Percentiles rank a stretch among this genome's conserved stretches.
phyloP scores from a whole-genome alignment of 2,797 vertebrate species.

The Lagodon rhomboides region DNA sequence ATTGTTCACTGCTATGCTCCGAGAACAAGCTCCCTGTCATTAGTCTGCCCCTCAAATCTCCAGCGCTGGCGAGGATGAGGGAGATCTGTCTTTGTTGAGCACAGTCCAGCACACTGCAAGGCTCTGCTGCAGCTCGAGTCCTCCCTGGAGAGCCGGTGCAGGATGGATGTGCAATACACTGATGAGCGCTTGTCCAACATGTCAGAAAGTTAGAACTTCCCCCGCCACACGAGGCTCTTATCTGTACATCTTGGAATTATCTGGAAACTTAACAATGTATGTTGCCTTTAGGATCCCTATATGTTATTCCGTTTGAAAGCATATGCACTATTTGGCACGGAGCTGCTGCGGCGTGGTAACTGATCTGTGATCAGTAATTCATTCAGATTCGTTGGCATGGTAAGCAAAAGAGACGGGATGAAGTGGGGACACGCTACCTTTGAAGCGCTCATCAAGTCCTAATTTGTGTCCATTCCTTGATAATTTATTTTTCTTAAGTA shows the following conservation, averaged over 20 bases:
- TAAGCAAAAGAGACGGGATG: no score
- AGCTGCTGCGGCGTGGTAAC: no score
- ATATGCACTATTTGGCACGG: no score
- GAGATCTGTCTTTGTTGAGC: slow-evolving; percentile 68
- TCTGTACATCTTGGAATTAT: not conserved
- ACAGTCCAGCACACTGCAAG: slow-evolving; percentile 59
- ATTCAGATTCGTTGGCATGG: no score
- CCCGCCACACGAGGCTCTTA: slow-evolving; percentile 5
- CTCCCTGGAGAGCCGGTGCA: slow-evolving; percentile 60
- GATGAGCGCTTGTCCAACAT: slow-evolving; percentile 75
- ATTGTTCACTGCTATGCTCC: slow-evolving; percentile 57
- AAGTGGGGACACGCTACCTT: no score
- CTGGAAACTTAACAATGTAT: no score
- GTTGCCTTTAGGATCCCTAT: no score
- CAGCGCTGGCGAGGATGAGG: slow-evolving; percentile 55
- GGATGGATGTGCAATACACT: slow-evolving; percentile 65
- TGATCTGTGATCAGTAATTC: no score
- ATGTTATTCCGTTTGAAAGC: no score
- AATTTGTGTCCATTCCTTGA: no score
- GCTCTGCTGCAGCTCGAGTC: slow-evolving; percentile 60
- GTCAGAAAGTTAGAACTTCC: slow-evolving; percentile 68
- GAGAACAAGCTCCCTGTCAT: slow-evolving; percentile 69
- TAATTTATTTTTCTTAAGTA: no score
- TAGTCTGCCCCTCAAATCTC: slow-evolving; percentile 63
- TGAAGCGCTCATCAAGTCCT: no score